phyloP scores from a whole-genome alignment of 2,888 invertebrate species.

The Oegoconia quadripuncta region DNA sequence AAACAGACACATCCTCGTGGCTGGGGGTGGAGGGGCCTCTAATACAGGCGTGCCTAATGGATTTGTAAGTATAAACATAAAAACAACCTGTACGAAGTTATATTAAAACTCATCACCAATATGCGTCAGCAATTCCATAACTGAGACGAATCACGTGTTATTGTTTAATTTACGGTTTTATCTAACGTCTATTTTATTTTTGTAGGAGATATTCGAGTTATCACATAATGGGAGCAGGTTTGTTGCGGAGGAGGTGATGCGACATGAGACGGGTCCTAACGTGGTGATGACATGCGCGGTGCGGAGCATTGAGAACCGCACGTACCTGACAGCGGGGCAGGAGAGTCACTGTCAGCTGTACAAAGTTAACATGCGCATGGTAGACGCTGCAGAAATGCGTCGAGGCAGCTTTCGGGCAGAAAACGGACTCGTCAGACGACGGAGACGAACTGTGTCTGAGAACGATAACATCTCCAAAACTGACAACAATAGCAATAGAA shows the following conservation, averaged over 20 bases:
- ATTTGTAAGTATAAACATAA: conserved; percentile 85
- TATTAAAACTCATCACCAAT: conserved; percentile 9
- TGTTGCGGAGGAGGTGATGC: conserved; percentile 91
- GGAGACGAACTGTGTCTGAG: conserved; percentile 75
- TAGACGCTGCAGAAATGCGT: conserved; percentile 77
- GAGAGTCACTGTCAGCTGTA: conserved; percentile 95
- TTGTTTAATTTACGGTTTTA: conserved; percentile 1
- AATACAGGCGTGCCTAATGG: conserved; percentile 99
- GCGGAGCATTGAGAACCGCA: conserved; percentile 84
- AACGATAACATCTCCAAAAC: conserved; percentile 72
- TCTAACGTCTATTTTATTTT: no score
- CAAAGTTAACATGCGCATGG: conserved; percentile 81
- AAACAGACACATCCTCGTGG: conserved; percentile 95
- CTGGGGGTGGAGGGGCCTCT: conserved; percentile 97
- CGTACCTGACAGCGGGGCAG: conserved; percentile 92
- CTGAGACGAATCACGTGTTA: neutral
- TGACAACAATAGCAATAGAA: conserved; percentile 60
- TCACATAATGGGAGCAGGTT: conserved; percentile 91
- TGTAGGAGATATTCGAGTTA: conserved; percentile 94
- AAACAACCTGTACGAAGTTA: neutral
- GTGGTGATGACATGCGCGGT: conserved; percentile 96
- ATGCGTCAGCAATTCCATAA: conserved; percentile 45
- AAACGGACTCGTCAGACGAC: conserved; percentile 63
- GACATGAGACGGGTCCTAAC: conserved; percentile 92
- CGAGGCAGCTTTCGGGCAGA: conserved; percentile 76